Evolutionary conservation across 1,140 invertebrate species (phyloP), one percentile per base, ranked within the genome.

Genomic region (roundworm (Caenorhabditis elegans)): DNA sequence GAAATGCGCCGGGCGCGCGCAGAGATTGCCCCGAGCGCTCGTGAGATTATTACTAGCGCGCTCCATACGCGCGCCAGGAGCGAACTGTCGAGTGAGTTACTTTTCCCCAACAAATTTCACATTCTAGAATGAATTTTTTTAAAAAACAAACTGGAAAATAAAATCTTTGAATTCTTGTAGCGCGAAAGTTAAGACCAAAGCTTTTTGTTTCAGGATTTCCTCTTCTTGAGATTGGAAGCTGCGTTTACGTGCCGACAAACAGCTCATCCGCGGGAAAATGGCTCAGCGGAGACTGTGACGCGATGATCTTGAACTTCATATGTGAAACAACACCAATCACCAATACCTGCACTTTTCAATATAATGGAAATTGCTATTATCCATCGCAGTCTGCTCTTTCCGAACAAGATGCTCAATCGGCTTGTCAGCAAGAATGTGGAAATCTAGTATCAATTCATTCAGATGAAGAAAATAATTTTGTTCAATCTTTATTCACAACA

Each of bases 391-490:
- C 31, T 11, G 22, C 60, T 19, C 34, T 70, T 8, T 39, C 60
- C 22, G 60, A 70, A n/a, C 60, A 70, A 43, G 60, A 70, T 39
- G 60, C 60, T 36, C 34, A 43, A 70, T 39, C 22, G 10, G 60
- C 34, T 39, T 70, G 60, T n/a, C 34, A 70, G 22, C 60, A 70
- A 39, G 34, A 70, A 39, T 70, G 60, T 22, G 31, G 17, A 22
- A 43, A 70, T 39, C 60, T 70, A 5, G 60, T 39, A 10, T 70
- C 60, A 43, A 70, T 70, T 43, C 60, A 70, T 39, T 70, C 60
- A 17, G 11, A 31, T 15, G 60, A 70, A 15, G 60, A 70, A n/a
- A 70, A 70, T 39, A 70, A 22, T 26, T 70, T 39, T 22, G 34
- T 70, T 70, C 60, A 70, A 43, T 22, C 60, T 24, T n/a, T 70